phyloP scores from a whole-genome alignment of 2,888 invertebrate genomes.

The Cactoblastis cactorum region DNA sequence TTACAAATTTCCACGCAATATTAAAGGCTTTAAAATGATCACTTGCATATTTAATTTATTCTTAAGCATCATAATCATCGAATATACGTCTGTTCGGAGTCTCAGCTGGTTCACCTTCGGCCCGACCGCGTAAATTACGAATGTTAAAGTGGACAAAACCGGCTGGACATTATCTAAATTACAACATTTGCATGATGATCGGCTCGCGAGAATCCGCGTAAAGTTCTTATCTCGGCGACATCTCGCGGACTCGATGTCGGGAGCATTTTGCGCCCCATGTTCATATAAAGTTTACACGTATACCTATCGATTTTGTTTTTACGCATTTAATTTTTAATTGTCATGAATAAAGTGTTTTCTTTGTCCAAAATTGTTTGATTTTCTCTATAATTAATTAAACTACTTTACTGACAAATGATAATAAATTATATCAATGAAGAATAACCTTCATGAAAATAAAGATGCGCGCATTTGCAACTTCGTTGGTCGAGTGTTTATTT shows the following conservation, averaged over 20 bases:
- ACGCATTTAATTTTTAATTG: too few relatives aligned
- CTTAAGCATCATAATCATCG: not conserved
- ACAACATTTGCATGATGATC: slow-evolving; percentile 59
- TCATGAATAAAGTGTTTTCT: too few relatives aligned
- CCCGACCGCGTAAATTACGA: slow-evolving; percentile 22
- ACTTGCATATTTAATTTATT: not conserved
- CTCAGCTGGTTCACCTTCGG: slow-evolving; percentile 25
- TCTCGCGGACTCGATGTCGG: slow-evolving; percentile 17
- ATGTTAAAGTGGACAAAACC: slow-evolving; percentile 32
- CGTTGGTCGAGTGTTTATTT: not conserved
- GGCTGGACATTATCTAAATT: slow-evolving; percentile 57
- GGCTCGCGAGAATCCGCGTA: slow-evolving; percentile 44
- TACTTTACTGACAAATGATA: not conserved
- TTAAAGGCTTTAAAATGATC: not conserved
- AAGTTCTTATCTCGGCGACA: slow-evolving; percentile 30
- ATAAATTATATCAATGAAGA: not conserved
- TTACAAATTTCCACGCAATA: too few relatives aligned
- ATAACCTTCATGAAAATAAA: not conserved
- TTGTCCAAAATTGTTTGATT: too few relatives aligned
- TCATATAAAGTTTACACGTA: slow-evolving; percentile 27
- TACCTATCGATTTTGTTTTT: too few relatives aligned
- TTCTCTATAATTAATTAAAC: too few relatives aligned
- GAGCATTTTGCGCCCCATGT: slow-evolving; percentile 38
- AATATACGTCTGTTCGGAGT: not conserved
- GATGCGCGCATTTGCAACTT: not conserved